A percentile compares a stretch with the other conserved stretches of the same genome.
phyloP scores from a whole-genome alignment of 2,113 vertebrate species.

The Anguilla rostrata region DNA sequence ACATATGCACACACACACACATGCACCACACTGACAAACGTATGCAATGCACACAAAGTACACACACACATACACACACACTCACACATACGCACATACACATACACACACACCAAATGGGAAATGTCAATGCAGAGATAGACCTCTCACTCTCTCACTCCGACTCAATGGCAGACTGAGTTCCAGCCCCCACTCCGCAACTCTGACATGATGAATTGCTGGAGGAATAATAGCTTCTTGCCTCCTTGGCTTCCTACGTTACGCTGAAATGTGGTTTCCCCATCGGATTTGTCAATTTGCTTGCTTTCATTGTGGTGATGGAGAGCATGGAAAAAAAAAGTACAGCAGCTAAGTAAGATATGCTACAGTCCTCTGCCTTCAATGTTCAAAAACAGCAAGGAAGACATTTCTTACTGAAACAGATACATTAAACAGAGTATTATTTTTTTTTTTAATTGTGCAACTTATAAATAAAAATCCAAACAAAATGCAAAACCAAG shows the following conservation, averaged over 20 bases:
- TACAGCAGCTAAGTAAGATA: neutral
- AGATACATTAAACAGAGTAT: no score
- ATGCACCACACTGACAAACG: neutral
- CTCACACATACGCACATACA: neutral
- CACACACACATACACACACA: conserved; percentile 11
- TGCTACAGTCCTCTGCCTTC: no score
- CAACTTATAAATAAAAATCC: no score
- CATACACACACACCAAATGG: neutral
- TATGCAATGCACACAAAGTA: neutral
- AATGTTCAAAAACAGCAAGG: no score
- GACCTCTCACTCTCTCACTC: neutral
- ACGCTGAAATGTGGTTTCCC: neutral
- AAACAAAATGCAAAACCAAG: no score
- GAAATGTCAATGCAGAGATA: neutral
- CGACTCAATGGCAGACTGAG: neutral
- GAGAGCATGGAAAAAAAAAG: neutral
- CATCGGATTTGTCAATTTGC: neutral
- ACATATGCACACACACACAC: conserved; percentile 9
- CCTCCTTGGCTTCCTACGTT: neutral
- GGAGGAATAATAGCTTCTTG: neutral
- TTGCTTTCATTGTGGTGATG: neutral
- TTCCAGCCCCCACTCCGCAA: neutral
- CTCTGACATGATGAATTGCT: neutral
- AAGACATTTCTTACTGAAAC: no score
- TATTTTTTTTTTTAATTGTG: no score